These are phyloP conservation scores for Sarcophaga caerulescens DNA, from an alignment of 2,888 invertebrate genomes.

Conservation along the genomic window DNA sequence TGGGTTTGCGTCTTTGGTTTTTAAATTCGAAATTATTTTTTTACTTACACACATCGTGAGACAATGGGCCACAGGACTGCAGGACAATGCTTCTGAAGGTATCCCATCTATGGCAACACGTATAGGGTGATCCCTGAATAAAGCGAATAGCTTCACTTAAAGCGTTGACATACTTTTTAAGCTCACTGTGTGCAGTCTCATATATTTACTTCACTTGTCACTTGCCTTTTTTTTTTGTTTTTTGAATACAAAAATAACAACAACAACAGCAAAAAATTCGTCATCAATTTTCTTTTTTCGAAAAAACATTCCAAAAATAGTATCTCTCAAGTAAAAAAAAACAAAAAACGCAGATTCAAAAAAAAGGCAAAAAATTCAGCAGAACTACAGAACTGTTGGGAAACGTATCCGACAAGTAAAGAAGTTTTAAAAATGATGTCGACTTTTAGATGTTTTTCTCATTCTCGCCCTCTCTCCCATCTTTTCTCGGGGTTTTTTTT, in stretches of 20 bases:
- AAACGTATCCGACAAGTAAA: constrained; percentile 17
- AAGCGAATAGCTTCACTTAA: no score
- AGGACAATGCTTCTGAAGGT: no score
- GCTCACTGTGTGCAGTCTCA: constrained; percentile 16
- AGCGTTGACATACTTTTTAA: not conserved
- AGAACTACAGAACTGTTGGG: not conserved
- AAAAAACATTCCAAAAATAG: constrained; percentile 51
- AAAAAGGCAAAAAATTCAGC: not conserved
- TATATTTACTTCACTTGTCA: constrained; percentile 55
- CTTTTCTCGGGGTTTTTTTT: constrained; percentile 5
- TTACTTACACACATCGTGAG: no score
- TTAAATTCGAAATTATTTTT: no score
- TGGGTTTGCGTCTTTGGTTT: no score
- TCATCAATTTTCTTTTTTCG: constrained; percentile 57
- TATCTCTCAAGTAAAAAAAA: constrained; percentile 31
- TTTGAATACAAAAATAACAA: no score
- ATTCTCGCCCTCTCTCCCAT: not conserved
- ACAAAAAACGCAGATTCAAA: constrained; percentile 3
- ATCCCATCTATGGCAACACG: no score
- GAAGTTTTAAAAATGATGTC: constrained; percentile 49
- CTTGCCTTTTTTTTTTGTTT: constrained; percentile 30
- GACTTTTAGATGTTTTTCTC: constrained; percentile 5
- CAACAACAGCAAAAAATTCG: constrained; percentile 12
- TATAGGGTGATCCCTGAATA: no score
- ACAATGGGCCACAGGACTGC: no score